Conservation (phyloP, 2,888 invertebrate species). For the Sarcophaga carnaria region DNA sequence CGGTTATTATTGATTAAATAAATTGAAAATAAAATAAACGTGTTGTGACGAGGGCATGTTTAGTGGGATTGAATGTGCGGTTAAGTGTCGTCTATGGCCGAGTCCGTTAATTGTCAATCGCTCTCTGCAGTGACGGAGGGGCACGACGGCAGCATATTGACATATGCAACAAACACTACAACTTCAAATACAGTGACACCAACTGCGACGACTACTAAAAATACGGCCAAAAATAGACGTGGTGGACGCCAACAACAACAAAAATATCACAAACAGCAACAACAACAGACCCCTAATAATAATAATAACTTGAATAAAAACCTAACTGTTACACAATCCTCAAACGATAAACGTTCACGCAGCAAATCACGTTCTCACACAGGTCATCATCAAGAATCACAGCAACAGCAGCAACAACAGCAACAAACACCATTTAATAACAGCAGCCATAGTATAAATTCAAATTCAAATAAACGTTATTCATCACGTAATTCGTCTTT, state of each 20-base stretch:
- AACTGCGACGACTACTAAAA: conserved; percentile 57
- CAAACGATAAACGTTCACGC: conserved; percentile 64
- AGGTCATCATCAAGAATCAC: conserved; percentile 57
- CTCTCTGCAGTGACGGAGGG: conserved; percentile 89
- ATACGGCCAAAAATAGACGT: conserved; percentile 66
- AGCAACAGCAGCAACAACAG: conserved; percentile 30
- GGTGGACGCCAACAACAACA: conserved; percentile 65
- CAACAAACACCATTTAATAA: conserved; percentile 32
- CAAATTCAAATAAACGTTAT: conserved; percentile 49
- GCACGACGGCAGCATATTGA: conserved; percentile 79
- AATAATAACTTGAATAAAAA: conserved; percentile 65
- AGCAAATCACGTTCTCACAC: conserved; percentile 64
- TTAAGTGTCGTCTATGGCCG: conserved; percentile 95
- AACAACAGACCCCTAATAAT: conserved; percentile 50
- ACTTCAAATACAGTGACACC: conserved; percentile 59
- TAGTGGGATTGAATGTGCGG: conserved; percentile 84
- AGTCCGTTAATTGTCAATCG: conserved; percentile 91
- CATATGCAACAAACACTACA: conserved; percentile 68
- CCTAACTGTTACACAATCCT: conserved; percentile 61
- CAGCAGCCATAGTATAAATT: conserved; percentile 24
- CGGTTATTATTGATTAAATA: conserved; percentile 40
- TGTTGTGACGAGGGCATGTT: conserved; percentile 80
- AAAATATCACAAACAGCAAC: neutral
- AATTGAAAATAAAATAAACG: conserved; percentile 65
- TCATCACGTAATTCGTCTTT: conserved; percentile 68